Evolutionary conservation across 37 sponge, comb jelly and placozoan species (phyloP).

Genomic region (Crambe crambe): DNA sequence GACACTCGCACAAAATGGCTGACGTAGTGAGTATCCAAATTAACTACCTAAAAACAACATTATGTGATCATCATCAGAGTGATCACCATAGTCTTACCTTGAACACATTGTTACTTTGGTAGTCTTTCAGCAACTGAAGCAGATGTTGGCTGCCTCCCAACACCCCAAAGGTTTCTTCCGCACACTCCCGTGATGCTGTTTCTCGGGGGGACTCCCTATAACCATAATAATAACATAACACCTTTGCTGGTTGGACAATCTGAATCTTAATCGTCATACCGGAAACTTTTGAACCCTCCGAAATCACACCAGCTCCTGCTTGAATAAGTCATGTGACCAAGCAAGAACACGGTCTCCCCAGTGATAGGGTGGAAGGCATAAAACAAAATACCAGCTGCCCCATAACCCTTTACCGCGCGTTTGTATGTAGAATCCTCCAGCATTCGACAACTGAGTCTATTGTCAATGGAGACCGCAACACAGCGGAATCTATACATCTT

Average conservation of each 20-base stretch:
- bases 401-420: not conserved
- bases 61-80: not conserved
- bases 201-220: slow-evolving; percentile 43
- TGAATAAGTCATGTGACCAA: slow-evolving; percentile 60
- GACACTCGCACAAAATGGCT: slow-evolving; percentile 50
- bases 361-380: slow-evolving; percentile 59
- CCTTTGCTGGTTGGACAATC: too few relatives aligned
- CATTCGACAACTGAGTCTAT: not conserved
- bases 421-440: slow-evolving; percentile 26
- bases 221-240: not conserved
- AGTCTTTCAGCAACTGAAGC: slow-evolving; percentile 4
- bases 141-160: slow-evolving; percentile 25
- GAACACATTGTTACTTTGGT: slow-evolving; percentile 40
- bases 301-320: slow-evolving; percentile 67
- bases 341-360: slow-evolving; percentile 56
- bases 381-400: slow-evolving; percentile 64
- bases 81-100: slow-evolving; percentile 24
- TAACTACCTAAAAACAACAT: slow-evolving; percentile 31
- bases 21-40: slow-evolving; percentile 45
- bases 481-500: slow-evolving; percentile 34
- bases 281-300: slow-evolving; percentile 52
- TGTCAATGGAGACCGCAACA: not conserved
- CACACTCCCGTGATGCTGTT: slow-evolving; percentile 70
- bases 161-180: slow-evolving; percentile 65
- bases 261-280: not conserved